Conservation (phyloP, 2,888 invertebrate genomes). For the Torymus tubicola region DNA sequence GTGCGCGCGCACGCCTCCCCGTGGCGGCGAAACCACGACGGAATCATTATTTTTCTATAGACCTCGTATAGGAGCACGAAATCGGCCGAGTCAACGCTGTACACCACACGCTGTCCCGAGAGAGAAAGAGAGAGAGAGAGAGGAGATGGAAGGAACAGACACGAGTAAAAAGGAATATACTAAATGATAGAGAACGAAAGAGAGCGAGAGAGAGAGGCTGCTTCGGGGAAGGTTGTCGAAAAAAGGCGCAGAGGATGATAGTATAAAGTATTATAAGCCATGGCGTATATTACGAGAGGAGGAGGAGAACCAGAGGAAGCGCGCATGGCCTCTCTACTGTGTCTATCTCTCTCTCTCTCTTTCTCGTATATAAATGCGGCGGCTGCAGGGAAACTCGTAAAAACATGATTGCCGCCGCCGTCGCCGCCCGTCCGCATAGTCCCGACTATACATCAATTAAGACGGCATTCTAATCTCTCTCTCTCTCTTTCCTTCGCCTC, state of each 20-base stretch:
- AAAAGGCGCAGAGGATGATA: constrained; percentile 29
- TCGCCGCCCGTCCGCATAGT: constrained; percentile 18
- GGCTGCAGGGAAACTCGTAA: constrained; percentile 56
- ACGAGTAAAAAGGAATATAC: constrained; percentile 24
- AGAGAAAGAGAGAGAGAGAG: constrained; percentile 1
- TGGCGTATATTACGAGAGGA: constrained; percentile 35
- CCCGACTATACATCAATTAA: constrained; percentile 56
- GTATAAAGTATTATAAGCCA: constrained; percentile 53
- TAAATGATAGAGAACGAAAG: constrained; percentile 50
- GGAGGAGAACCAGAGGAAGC: constrained; percentile 22
- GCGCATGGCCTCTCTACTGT: constrained; percentile 15
- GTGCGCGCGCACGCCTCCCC: constrained; percentile 43
- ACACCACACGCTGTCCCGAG: constrained; percentile 9
- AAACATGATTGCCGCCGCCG: constrained; percentile 56
- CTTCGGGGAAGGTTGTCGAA: constrained; percentile 15
- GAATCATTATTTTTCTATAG: constrained; percentile 56
- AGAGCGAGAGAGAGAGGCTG: constrained; percentile 3
- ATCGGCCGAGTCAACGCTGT: constrained; percentile 54
- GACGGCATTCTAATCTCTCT: constrained; percentile 55
- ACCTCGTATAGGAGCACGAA: constrained; percentile 51
- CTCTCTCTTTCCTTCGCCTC: not conserved
- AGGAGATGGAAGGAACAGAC: not conserved
- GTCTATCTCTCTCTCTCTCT: too few species aligned
- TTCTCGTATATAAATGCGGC: constrained; percentile 37
- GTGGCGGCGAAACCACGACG: constrained; percentile 36